phyloP scores from a whole-genome alignment of 2,113 vertebrate species.

The Chloroceryle aenea region DNA sequence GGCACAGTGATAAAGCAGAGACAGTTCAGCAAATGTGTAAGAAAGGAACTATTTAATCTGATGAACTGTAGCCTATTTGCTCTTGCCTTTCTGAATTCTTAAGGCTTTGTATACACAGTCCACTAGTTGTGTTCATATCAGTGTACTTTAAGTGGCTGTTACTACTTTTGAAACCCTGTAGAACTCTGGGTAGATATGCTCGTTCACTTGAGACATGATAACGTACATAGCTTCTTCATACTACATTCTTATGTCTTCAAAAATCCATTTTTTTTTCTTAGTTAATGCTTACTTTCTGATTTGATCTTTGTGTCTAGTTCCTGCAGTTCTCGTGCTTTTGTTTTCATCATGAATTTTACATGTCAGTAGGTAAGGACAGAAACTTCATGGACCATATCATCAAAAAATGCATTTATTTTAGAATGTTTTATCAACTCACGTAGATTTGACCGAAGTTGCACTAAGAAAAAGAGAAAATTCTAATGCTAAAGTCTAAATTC shows the following conservation, averaged over 20 bases:
- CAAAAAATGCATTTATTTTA: background rate
- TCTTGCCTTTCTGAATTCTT: background rate
- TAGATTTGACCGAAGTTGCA: background rate
- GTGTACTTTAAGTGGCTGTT: background rate
- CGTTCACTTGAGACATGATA: background rate
- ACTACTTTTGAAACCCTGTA: background rate
- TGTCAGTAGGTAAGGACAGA: background rate
- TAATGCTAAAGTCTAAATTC: background rate
- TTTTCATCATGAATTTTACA: background rate
- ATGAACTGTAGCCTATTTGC: background rate
- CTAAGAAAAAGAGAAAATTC: background rate
- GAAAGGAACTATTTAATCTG: background rate
- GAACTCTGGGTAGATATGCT: background rate
- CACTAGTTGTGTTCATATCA: background rate
- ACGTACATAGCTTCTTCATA: background rate
- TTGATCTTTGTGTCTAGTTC: background rate
- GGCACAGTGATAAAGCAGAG: background rate
- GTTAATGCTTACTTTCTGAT: background rate
- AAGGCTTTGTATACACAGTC: background rate
- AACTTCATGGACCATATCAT: background rate
- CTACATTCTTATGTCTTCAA: background rate
- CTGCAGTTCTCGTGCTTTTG: background rate
- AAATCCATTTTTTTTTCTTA: background rate
- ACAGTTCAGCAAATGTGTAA: background rate
- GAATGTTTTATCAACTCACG: background rate